A percentile compares a stretch with the other conserved stretches of the same genome.
Evolutionary conservation across 2,797 vertebrate species (phyloP).

Genomic region (Melanogrammus aeglefinus): DNA sequence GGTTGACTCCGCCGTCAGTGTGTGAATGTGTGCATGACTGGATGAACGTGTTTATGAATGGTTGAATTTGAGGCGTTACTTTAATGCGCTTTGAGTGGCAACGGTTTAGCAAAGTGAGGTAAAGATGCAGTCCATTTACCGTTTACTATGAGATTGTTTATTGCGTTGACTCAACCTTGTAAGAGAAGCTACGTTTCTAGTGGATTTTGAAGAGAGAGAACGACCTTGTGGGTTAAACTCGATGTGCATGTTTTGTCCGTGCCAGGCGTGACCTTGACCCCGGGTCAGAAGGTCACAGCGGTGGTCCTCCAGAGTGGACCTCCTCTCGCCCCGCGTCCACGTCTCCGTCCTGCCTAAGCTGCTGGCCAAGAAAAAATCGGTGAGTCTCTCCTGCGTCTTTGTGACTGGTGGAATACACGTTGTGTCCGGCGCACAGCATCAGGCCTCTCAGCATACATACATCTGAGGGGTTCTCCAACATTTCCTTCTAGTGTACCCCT

Average conservation of each 20-base stretch:
- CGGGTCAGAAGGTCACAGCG: slow-evolving; percentile 78
- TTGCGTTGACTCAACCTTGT: not conserved
- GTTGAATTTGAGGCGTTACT: too few species aligned
- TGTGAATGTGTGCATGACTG: too few species aligned
- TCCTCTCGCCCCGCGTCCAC: slow-evolving; percentile 69
- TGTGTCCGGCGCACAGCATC: not conserved
- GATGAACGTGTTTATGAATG: too few species aligned
- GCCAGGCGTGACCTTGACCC: slow-evolving; percentile 72
- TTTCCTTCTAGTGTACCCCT: too few species aligned
- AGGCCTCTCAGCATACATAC: too few species aligned
- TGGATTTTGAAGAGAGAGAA: not conserved
- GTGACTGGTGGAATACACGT: too few species aligned
- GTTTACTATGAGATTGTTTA: not conserved
- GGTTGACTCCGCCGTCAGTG: too few species aligned
- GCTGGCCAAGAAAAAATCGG: slow-evolving; percentile 68
- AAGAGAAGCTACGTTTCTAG: not conserved
- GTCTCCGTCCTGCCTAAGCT: slow-evolving; percentile 81
- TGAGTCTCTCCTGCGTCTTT: slow-evolving; percentile 44
- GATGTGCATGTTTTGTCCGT: slow-evolving; percentile 13
- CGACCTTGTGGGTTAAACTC: not conserved
- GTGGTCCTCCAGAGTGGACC: slow-evolving; percentile 81
- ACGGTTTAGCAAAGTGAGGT: too few species aligned
- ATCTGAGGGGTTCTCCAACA: too few species aligned
- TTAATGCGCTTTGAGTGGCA: too few species aligned
- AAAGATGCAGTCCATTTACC: too few species aligned